Conservation (phyloP, 2,797 vertebrate species). For the Hapalemur alaotrensis region DNA sequence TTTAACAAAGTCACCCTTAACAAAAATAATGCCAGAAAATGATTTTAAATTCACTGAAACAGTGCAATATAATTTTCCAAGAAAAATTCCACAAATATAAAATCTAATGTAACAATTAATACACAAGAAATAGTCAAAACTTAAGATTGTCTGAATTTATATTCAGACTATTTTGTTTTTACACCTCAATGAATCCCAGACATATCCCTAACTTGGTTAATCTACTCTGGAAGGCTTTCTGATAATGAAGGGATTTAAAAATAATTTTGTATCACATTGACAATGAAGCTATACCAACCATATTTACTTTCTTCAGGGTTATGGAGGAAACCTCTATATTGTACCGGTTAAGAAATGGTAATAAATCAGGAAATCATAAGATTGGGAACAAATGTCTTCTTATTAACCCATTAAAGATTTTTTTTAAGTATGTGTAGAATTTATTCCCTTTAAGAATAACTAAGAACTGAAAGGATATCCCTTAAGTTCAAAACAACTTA, state of each 20-base stretch:
- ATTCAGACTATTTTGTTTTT: background rate
- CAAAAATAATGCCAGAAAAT: background rate
- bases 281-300: background rate
- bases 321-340: background rate
- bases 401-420: background rate
- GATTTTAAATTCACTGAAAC: background rate
- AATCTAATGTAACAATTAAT: background rate
- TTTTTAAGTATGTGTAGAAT: background rate
- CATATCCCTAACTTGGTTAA: background rate
- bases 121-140: background rate
- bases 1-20: background rate
- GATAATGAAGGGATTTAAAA: background rate
- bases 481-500: background rate
- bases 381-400: slow-evolving; percentile 4
- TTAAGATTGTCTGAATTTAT: background rate
- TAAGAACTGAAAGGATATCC: background rate
- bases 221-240: background rate
- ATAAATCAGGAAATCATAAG: background rate
- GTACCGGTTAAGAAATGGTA: background rate
- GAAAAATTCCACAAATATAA: background rate
- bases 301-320: background rate
- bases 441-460: background rate
- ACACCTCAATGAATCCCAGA: background rate
- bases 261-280: background rate
- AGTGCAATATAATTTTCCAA: background rate